Conservation (phyloP, 2,888 invertebrate genomes). For the Lasioglossum leucozonium region DNA sequence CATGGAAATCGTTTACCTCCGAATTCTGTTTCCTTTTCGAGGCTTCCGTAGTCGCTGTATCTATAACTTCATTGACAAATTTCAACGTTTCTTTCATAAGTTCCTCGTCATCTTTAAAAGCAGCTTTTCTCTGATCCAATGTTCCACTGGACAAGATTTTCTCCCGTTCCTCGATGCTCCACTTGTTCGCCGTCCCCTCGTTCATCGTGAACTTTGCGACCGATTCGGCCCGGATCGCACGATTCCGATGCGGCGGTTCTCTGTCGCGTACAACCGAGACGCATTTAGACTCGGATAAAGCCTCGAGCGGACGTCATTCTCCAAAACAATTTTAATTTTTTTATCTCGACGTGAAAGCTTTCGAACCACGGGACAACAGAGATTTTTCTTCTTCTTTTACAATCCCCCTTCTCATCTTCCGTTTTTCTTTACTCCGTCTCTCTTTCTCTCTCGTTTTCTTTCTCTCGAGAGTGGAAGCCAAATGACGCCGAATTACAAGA, state of each 20-base stretch:
- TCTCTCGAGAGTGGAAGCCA: neutral
- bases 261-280: neutral
- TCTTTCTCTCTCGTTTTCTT: neutral
- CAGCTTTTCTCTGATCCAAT: constrained; percentile 81
- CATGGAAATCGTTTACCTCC: constrained; percentile 71
- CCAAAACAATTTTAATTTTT: neutral
- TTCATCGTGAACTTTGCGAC: constrained; percentile 65
- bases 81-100: constrained; percentile 85
- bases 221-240: neutral
- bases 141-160: constrained; percentile 74
- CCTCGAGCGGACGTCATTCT: no score
- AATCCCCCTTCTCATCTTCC: neutral
- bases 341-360: neutral
- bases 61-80: constrained; percentile 85
- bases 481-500: neutral
- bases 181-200: constrained; percentile 73
- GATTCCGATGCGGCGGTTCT: neutral
- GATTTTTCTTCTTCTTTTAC: neutral
- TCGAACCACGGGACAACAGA: no score
- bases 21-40: constrained; percentile 78
- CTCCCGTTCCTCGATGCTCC: constrained; percentile 78
- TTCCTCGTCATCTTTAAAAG: constrained; percentile 84
- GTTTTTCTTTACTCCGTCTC: neutral
- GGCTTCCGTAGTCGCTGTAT: constrained; percentile 84
- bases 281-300: neutral